Evolutionary conservation across 2,113 vertebrate species (phyloP).

Genomic region (Cyanoderma ruficeps): DNA sequence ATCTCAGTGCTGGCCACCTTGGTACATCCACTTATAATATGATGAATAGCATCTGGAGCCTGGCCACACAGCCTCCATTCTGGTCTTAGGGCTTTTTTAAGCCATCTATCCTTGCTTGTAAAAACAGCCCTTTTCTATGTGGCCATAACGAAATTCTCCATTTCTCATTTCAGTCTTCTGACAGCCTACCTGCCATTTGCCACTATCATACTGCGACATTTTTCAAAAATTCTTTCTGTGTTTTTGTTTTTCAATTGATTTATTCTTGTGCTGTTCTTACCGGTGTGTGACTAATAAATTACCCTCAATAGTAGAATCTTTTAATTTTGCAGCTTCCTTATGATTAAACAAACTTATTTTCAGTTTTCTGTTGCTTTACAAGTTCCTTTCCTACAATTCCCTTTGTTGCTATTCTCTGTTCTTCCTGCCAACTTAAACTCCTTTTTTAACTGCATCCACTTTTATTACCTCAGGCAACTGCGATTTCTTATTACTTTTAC

Average conservation of each 20-base stretch:
- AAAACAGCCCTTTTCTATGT: neutral
- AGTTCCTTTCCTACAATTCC: neutral
- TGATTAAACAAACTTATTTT: neutral
- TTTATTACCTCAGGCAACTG: neutral
- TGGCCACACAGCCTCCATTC: neutral
- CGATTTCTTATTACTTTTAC: neutral
- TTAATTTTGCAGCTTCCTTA: neutral
- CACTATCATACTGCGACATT: neutral
- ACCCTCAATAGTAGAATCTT: neutral
- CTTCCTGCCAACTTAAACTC: neutral
- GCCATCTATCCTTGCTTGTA: neutral
- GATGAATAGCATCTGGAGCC: conserved; percentile 20
- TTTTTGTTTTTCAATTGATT: neutral
- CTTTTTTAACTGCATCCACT: neutral
- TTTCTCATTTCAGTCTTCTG: conserved; percentile 2
- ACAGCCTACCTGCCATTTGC: neutral
- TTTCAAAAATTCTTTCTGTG: neutral
- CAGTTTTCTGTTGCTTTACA: neutral
- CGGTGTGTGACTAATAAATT: neutral
- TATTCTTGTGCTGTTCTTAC: neutral
- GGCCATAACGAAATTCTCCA: neutral
- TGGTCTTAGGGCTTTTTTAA: neutral
- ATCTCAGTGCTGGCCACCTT: neutral
- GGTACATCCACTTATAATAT: conserved; percentile 8
- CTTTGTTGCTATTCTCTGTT: neutral